Evolutionary conservation across 2,888 invertebrate genomes (phyloP).

Genomic region (Leptogaster cylindrica): DNA sequence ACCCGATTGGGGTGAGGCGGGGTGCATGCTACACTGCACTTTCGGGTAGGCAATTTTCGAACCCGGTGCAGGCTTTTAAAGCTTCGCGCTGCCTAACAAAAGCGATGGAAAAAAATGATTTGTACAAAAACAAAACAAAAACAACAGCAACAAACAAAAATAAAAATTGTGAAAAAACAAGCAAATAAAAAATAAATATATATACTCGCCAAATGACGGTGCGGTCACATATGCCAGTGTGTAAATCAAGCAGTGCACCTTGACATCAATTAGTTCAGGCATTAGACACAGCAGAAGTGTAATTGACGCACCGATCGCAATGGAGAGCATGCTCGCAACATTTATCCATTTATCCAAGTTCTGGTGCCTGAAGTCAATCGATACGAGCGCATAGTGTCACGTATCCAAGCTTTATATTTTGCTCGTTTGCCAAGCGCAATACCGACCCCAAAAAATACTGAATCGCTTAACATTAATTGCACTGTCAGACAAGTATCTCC

Average conservation of each 20-base stretch:
- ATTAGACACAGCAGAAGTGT: constrained; percentile 39
- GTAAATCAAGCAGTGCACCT: constrained; percentile 58
- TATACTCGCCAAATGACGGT: constrained; percentile 1
- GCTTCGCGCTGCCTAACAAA: constrained; percentile 10
- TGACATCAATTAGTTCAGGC: constrained; percentile 55
- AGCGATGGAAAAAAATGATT: not conserved
- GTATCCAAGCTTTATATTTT: constrained; percentile 14
- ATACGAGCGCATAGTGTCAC: constrained; percentile 32
- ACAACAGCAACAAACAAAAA: not conserved
- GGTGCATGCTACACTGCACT: too few species aligned
- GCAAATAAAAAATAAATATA: not conserved
- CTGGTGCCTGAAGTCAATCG: not conserved
- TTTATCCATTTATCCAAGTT: not conserved
- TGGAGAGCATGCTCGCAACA: constrained; percentile 3
- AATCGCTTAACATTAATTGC: constrained; percentile 23
- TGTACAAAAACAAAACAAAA: not conserved
- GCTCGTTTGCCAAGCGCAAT: constrained; percentile 6
- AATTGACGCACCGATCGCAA: constrained; percentile 39
- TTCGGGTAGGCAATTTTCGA: not conserved
- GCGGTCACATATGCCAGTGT: constrained; percentile 49
- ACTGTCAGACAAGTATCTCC: constrained; percentile 16
- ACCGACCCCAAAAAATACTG: constrained; percentile 25
- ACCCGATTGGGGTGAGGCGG: constrained; percentile 2
- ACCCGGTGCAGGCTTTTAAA: constrained; percentile 2
- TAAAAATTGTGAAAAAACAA: too few species aligned